phyloP scores from a whole-genome alignment of 2,113 vertebrate species.

The Poeciliopsis occidentalis region DNA sequence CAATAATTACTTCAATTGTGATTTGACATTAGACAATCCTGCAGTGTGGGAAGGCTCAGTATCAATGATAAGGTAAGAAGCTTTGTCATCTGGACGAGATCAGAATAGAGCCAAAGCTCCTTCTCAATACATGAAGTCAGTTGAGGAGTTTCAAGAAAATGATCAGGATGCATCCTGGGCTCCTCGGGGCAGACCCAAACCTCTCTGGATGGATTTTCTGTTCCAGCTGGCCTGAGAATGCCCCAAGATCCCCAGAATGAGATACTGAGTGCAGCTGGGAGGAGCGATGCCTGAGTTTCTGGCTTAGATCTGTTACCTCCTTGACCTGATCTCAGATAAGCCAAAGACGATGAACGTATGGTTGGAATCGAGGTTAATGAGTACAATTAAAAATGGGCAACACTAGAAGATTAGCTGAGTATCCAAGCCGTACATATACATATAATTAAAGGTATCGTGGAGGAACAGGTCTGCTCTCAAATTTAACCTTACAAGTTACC shows the following conservation, averaged over 20 bases:
- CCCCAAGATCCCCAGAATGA: background rate
- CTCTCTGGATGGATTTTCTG: background rate
- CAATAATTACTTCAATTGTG: background rate
- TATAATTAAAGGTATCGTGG: no score
- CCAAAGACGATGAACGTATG: background rate
- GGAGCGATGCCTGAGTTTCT: no score
- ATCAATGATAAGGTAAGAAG: background rate
- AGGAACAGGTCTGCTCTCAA: background rate
- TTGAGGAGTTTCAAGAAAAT: background rate
- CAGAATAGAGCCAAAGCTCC: background rate
- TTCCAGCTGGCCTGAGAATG: background rate
- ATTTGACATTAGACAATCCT: background rate
- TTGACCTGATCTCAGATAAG: no score
- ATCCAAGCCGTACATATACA: no score
- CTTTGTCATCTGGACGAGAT: background rate
- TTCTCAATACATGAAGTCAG: background rate
- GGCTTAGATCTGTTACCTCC: no score
- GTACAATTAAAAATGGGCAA: no score
- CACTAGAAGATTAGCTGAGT: no score
- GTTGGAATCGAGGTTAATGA: background rate
- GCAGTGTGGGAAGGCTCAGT: no score
- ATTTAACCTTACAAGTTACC: background rate
- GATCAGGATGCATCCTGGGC: background rate
- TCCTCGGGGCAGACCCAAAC: background rate
- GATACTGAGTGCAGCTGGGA: background rate